A percentile compares a stretch with the other conserved stretches of the same genome.
Evolutionary conservation across 2,113 vertebrate genomes (phyloP).

Genomic region (Odocoileus hemionus): DNA sequence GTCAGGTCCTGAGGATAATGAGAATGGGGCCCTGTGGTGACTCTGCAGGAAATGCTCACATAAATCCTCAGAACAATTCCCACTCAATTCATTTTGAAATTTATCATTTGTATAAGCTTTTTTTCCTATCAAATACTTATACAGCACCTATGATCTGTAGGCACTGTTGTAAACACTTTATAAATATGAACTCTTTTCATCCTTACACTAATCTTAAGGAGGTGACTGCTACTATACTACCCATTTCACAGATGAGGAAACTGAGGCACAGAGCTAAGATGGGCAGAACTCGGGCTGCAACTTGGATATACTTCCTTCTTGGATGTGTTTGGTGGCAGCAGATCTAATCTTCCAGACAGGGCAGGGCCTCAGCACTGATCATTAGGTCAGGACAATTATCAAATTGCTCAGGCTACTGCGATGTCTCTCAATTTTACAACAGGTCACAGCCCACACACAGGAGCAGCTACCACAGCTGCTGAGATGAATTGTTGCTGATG

Average conservation of each 20-base stretch:
- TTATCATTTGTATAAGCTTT: not conserved
- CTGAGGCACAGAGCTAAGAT: not conserved
- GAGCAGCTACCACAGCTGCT: accelerated
- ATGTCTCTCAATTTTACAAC: not conserved
- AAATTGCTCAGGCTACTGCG: not conserved
- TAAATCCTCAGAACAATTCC: not conserved
- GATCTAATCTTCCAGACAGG: too few species aligned
- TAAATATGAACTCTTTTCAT: not conserved
- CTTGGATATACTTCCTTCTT: accelerated
- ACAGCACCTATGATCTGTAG: accelerated
- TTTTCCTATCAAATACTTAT: not conserved
- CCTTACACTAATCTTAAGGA: not conserved
- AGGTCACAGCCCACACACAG: accelerated
- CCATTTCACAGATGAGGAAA: not conserved
- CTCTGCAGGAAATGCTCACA: not conserved
- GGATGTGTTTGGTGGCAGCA: not conserved
- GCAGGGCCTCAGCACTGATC: accelerated
- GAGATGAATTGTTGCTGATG: accelerated
- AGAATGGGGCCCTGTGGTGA: accelerated
- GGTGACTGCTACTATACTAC: too few species aligned
- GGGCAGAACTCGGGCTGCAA: not conserved
- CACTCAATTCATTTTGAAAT: not conserved
- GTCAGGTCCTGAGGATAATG: accelerated
- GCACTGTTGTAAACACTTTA: not conserved
- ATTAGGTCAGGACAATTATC: accelerated